Conservation (phyloP, 2,797 vertebrate species). For the Scolopax rusticola region DNA sequence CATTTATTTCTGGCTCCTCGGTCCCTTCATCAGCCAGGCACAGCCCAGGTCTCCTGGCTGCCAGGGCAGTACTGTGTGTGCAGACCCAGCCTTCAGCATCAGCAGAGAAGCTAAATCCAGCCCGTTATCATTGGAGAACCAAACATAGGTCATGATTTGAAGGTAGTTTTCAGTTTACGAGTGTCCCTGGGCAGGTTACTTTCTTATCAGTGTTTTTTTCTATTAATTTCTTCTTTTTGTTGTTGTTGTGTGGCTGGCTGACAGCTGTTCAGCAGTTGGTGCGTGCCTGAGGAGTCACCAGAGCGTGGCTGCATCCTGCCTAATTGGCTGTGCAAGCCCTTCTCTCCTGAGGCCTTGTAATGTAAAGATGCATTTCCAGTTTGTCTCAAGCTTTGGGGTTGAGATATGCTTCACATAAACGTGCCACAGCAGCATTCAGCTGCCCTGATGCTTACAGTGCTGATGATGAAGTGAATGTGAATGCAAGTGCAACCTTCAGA, state of each 20-base stretch:
- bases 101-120: background rate
- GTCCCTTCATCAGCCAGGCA: background rate
- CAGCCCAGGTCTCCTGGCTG: background rate
- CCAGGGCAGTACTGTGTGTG: background rate
- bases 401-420: background rate
- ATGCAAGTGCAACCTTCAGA: background rate
- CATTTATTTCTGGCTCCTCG: constrained; percentile 24
- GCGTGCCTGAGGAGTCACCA: background rate
- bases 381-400: background rate
- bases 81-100: background rate
- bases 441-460: background rate
- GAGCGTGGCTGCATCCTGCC: background rate
- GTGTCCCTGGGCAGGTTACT: background rate
- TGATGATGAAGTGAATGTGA: background rate
- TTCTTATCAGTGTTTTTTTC: background rate
- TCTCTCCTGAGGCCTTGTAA: background rate
- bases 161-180: background rate
- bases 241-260: background rate
- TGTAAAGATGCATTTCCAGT: background rate
- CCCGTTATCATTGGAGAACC: background rate
- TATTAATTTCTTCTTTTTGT: background rate
- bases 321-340: background rate
- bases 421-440: background rate
- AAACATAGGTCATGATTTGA: background rate
- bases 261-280: background rate